Conservation (phyloP, 2,113 vertebrate genomes). For the Apteryx owenii region DNA sequence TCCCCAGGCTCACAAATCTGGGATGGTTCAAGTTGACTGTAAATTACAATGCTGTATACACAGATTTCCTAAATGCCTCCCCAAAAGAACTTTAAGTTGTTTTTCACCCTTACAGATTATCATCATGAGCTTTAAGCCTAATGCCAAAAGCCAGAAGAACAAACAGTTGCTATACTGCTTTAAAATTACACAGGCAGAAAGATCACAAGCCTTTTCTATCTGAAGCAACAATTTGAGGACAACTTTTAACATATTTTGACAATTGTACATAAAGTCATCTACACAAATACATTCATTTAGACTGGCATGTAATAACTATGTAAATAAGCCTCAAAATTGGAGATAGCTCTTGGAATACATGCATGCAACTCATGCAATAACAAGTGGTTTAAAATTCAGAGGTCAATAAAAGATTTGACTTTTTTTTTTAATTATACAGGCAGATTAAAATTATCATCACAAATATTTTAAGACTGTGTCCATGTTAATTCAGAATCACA, state of each 20-base stretch:
- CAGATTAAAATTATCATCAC: background rate
- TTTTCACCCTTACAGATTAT: background rate
- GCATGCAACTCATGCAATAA: accelerated
- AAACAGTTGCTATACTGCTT: background rate
- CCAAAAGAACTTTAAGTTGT: background rate
- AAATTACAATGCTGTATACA: background rate
- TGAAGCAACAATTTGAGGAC: background rate
- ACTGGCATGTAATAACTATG: background rate
- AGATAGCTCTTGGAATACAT: background rate
- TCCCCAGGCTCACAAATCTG: background rate
- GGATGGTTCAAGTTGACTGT: background rate
- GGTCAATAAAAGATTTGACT: background rate
- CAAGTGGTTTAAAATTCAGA: background rate
- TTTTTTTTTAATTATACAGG: background rate
- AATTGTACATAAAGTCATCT: background rate
- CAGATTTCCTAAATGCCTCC: background rate
- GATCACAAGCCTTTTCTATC: background rate
- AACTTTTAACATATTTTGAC: background rate
- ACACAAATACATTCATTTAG: background rate
- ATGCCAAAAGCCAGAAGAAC: background rate
- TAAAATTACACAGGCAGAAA: background rate
- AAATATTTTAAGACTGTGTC: background rate
- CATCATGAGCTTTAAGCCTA: background rate
- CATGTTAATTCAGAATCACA: background rate
- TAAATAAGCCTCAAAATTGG: background rate